Evolutionary conservation across 2,888 invertebrate genomes (phyloP), one percentile per base, ranked within the genome.

Genomic region (Epinotia nisella): DNA sequence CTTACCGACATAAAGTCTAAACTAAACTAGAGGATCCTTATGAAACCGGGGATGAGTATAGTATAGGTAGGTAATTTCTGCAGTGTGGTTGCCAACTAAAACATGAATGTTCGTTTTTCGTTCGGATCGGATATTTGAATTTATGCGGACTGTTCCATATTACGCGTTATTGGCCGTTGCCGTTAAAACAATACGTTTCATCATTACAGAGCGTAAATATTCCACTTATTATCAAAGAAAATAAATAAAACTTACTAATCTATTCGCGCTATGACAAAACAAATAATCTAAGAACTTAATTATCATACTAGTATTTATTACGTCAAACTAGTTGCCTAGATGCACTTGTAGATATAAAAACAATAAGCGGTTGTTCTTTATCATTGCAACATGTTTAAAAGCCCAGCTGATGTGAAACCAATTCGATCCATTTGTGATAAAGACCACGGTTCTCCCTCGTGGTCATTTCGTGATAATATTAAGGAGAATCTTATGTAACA

Each of bases 341-440:
- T 4, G 13, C 15, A 15, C 4, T 15, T 13, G n/a, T n/a, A 58
- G 3, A 45, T 49, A 41, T 39, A 41, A 67, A 62, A 13, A 51
- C 19, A 65, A 35, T 45, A 59, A 56, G 45, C 39, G n/a, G 39
- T 55, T 29, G 24, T 61, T 35, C 24, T 24, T 53, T 61, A 70
- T 55, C 41, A 45, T 69, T 39, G 29, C 19, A 35, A 39, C 15
- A 49, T 55, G 17, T 45, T 66, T 60, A 2, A 35, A 55, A 17
- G 55, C 60, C 29, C 13, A 13, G 29, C 49, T 53, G 21, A 60
- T 55, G 45, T 29, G 29, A 21, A 60, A 61, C 66, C 29, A 49
- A 39, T 66, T 53, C 39, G 45, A 35, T 55, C 35, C 45, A 49
- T 67, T 56, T 49, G 29, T 17, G 72, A 67, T 72, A 67, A 61